Conservation (phyloP, 2,797 vertebrate genomes). For the Lithobates sylvaticus region DNA sequence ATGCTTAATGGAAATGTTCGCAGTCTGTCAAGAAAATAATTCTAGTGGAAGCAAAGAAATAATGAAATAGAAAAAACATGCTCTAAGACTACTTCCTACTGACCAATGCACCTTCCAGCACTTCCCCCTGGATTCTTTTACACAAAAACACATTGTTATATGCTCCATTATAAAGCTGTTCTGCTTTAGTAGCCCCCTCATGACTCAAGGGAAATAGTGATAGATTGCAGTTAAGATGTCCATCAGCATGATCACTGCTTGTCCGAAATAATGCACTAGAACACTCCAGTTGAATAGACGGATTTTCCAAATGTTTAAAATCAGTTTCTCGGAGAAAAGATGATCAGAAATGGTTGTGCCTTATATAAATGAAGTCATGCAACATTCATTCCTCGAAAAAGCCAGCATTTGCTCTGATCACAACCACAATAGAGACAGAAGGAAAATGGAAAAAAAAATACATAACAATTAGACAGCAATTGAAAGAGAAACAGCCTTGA, state of each 20-base stretch:
- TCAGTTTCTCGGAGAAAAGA: slow-evolving; percentile 88
- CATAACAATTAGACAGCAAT: slow-evolving; percentile 93
- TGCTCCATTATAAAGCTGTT: slow-evolving; percentile 89
- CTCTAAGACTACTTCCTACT: slow-evolving; percentile 84
- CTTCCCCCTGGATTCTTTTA: slow-evolving; percentile 90
- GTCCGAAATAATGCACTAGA: slow-evolving; percentile 81
- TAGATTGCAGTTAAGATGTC: slow-evolving; percentile 91
- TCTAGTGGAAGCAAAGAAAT: slow-evolving; percentile 84
- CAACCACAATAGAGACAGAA: slow-evolving; percentile 82
- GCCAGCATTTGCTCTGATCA: slow-evolving; percentile 87
- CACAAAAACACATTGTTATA: slow-evolving; percentile 97
- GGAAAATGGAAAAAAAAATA: slow-evolving; percentile 67
- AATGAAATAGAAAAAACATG: slow-evolving; percentile 83
- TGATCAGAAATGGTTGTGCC: slow-evolving; percentile 91
- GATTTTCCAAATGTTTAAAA: slow-evolving; percentile 99
- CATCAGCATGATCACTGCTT: slow-evolving; percentile 88
- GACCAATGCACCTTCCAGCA: slow-evolving; percentile 81
- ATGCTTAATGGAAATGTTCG: slow-evolving; percentile 82
- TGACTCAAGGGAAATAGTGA: slow-evolving; percentile 91
- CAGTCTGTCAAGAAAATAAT: slow-evolving; percentile 92
- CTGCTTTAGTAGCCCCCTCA: slow-evolving; percentile 82
- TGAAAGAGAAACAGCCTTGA: slow-evolving; percentile 83
- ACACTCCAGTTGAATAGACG: slow-evolving; percentile 91
- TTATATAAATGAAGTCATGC: slow-evolving; percentile 86
- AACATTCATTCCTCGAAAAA: slow-evolving; percentile 88